A percentile compares a stretch with the other conserved stretches of the same genome.
Conservation (phyloP, 2,797 vertebrate genomes). For the Cercopithecus neglectus region DNA sequence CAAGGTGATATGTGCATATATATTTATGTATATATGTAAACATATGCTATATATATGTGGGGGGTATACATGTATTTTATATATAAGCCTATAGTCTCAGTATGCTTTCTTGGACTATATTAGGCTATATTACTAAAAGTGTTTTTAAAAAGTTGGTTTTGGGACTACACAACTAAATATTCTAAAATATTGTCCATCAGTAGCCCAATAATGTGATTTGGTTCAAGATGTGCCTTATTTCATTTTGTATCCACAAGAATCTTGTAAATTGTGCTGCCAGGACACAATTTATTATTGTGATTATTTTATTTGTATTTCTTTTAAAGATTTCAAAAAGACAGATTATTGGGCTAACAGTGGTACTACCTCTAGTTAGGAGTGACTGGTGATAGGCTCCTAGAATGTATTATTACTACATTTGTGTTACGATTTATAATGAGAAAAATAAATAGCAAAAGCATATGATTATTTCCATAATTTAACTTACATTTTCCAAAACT, state of each 20-base stretch:
- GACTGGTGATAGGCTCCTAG: constrained; percentile 55
- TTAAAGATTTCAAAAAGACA: constrained; percentile 16
- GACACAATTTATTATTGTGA: background rate
- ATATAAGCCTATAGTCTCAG: background rate
- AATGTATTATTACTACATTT: constrained; percentile 73
- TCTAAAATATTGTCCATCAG: background rate
- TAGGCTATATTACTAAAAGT: background rate
- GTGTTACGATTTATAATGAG: constrained; percentile 69
- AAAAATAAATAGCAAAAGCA: constrained; percentile 82
- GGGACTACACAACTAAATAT: background rate
- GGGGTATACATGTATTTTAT: background rate
- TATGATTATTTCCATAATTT: constrained; percentile 79
- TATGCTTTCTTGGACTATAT: background rate
- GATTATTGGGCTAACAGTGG: constrained; percentile 53
- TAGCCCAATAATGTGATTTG: background rate
- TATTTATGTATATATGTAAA: background rate
- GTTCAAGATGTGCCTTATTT: background rate
- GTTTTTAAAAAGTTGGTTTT: background rate
- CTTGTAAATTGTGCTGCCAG: background rate
- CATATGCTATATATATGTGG: background rate
- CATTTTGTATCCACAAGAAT: constrained; percentile 54
- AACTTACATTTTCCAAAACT: constrained; percentile 79
- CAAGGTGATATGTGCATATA: background rate
- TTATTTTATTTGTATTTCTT: background rate
- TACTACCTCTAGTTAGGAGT: constrained; percentile 57